phyloP scores from a whole-genome alignment of 2,888 invertebrate genomes.

The Euplagia quadripunctaria region DNA sequence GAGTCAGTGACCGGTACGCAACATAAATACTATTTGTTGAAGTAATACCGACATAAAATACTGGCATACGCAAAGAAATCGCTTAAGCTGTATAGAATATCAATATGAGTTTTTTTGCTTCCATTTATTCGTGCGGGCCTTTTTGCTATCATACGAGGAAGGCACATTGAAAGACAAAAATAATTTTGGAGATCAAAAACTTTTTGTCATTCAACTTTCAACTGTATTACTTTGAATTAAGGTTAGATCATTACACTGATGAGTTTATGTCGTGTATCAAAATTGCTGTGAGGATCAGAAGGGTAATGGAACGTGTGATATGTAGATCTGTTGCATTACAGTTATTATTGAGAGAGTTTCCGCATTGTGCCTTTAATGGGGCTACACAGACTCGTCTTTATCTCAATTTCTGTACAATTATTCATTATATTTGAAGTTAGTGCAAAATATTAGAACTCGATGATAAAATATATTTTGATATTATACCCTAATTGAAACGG shows the following conservation, averaged over 20 bases:
- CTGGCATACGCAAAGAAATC: slow-evolving; percentile 32
- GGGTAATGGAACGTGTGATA: slow-evolving; percentile 77
- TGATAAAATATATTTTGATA: not conserved
- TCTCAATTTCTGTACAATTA: slow-evolving; percentile 52
- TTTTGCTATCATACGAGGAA: slow-evolving; percentile 44
- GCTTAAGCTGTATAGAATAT: slow-evolving; percentile 52
- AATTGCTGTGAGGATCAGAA: slow-evolving; percentile 58
- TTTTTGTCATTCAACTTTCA: slow-evolving; percentile 26
- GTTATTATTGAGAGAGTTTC: slow-evolving; percentile 67
- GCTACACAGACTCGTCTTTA: slow-evolving; percentile 64
- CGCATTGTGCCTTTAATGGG: slow-evolving; percentile 64
- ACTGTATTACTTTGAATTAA: slow-evolving; percentile 25
- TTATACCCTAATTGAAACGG: too few relatives aligned
- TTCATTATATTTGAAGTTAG: slow-evolving; percentile 34
- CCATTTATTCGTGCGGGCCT: slow-evolving; percentile 41
- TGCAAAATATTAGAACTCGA: slow-evolving; percentile 7
- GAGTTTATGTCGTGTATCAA: slow-evolving; percentile 19
- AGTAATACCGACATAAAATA: slow-evolving; percentile 25
- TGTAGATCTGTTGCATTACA: slow-evolving; percentile 73
- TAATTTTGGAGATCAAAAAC: slow-evolving; percentile 32
- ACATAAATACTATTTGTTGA: slow-evolving; percentile 9
- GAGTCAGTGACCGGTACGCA: not conserved
- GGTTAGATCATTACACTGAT: slow-evolving; percentile 19
- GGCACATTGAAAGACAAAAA: slow-evolving; percentile 39
- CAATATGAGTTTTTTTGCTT: slow-evolving; percentile 43